Percentiles rank a stretch among this genome's conserved stretches.
These are phyloP conservation scores for Peucedramus taeniatus DNA, from an alignment of 2,113 vertebrate genomes.

Conservation along the genomic window DNA sequence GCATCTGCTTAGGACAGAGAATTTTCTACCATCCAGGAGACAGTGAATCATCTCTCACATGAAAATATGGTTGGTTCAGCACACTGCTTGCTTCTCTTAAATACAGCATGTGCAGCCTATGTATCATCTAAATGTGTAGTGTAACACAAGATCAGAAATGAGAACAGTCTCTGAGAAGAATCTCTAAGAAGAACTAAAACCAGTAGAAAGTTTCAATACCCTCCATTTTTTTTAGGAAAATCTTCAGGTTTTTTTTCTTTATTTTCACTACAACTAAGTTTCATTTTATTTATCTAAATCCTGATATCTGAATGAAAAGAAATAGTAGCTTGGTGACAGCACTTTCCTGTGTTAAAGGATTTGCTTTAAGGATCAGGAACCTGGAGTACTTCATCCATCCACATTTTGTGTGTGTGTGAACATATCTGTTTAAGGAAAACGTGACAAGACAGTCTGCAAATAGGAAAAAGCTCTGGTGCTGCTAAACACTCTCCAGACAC, in stretches of 20 bases:
- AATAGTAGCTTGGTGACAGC: neutral
- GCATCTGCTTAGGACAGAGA: constrained; percentile 24
- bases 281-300: neutral
- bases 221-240: neutral
- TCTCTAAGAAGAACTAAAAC: neutral
- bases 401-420: neutral
- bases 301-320: neutral
- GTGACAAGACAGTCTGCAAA: neutral
- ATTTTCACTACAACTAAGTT: neutral
- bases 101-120: neutral
- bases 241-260: neutral
- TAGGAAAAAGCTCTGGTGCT: neutral
- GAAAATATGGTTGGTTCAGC: constrained; percentile 41
- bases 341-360: neutral
- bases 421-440: neutral
- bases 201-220: neutral
- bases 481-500: neutral
- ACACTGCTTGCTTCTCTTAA: constrained; percentile 6
- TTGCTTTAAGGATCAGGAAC: neutral
- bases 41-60: constrained; percentile 28
- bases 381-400: rapidly evolving
- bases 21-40: constrained; percentile 16
- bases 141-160: neutral
- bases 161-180: neutral
- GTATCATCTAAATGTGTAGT: neutral